Base-by-base conservation (phyloP, 2,888 invertebrate genomes). In the Schizaphis graminum region DNA sequence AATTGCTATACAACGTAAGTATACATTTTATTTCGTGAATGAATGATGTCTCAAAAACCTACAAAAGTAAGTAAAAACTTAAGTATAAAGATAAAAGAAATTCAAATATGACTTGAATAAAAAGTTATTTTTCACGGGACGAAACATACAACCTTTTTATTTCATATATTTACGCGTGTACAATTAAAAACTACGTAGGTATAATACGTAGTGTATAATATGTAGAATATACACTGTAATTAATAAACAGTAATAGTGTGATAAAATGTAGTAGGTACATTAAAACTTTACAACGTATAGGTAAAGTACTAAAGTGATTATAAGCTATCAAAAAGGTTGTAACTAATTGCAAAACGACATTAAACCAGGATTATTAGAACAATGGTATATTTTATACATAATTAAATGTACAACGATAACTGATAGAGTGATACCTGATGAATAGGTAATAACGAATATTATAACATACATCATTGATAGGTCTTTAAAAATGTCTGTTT, bases 381-480 rank as follows among this genome's bases (percentile, higher is more conserved):
- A 67, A 67, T n/a, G n/a, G 67, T n/a, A 67, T 16, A 67, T 67
- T 67, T 67, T 67, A 67, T 67, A 67, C n/a, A 28, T 67, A 67
- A 67, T 67, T n/a, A n/a, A 67, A 67, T 67, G 67, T 67, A 67
- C 16, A 67, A 16, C 4, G 16, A n/a, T n/a, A n/a, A 67, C 67
- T 67, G n/a, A 67, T 67, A 67, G 5, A 67, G 5, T n/a, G 67
- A 67, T n/a, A 67, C 16, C 16, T 67, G 67, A 16, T 67, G n/a
- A 67, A 67, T 67, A 67, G 67, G 67, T 67, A 67, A 67, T 67
- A 67, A 67, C n/a, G n/a, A n/a, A 67, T 67, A n/a, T 67, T 16
- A n/a, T n/a, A 67, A n/a, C n/a, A n/a, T 67, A n/a, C n/a, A 67
- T 67, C 16, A 13, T 67, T n/a, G 67, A n/a, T 16, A n/a, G n/a